phyloP scores from a whole-genome alignment of 2,888 invertebrate genomes.

The Ophonus ardosiacus region DNA sequence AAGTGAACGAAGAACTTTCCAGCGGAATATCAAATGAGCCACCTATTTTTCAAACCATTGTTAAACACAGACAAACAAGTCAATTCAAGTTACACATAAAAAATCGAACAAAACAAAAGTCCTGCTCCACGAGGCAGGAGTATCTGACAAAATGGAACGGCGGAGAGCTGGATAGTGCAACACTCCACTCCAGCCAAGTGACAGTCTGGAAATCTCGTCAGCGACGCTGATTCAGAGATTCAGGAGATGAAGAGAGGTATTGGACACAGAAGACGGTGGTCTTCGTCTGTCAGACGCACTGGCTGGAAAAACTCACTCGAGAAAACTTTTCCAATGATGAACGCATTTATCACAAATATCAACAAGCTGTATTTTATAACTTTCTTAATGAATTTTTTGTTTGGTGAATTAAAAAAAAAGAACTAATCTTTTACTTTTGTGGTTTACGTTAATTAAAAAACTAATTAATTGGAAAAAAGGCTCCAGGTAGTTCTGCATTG shows the following conservation, averaged over 20 bases:
- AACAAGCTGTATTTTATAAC: too few species aligned
- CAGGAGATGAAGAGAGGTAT: not conserved
- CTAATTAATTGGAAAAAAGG: too few species aligned
- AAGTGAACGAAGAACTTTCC: slow-evolving; percentile 24
- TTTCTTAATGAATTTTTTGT: too few species aligned
- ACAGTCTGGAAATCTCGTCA: slow-evolving; percentile 30
- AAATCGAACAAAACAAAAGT: slow-evolving; percentile 21
- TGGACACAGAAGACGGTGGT: not conserved
- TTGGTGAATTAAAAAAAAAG: too few species aligned
- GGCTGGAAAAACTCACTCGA: slow-evolving; percentile 4
- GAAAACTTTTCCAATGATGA: not conserved
- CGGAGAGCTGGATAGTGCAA: not conserved
- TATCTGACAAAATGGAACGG: not conserved
- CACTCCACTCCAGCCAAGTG: slow-evolving; percentile 29
- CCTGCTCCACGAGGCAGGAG: not conserved
- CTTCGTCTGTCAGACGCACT: not conserved
- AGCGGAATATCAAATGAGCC: slow-evolving; percentile 32
- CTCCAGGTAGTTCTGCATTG: too few species aligned
- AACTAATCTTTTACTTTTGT: too few species aligned
- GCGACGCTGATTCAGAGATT: slow-evolving; percentile 34
- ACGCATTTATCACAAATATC: not conserved
- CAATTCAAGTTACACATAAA: slow-evolving; percentile 44
- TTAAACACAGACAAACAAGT: slow-evolving; percentile 48
- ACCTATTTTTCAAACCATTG: slow-evolving; percentile 40
- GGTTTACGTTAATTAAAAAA: too few species aligned